Base-by-base conservation (phyloP, 2,113 vertebrate genomes). In the Zosterops japonicus region DNA sequence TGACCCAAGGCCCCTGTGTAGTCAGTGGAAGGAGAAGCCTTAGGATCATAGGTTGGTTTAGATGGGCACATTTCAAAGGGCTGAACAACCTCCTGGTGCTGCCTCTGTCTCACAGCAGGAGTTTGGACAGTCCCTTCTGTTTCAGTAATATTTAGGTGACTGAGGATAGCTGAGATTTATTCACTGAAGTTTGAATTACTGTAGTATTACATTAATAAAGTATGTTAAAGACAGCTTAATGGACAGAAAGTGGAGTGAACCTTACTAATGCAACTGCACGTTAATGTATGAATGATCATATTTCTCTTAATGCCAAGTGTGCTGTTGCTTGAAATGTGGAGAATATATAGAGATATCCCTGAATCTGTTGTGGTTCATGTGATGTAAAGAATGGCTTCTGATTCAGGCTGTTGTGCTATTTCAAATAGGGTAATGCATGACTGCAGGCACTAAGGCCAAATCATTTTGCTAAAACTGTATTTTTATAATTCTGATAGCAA, bases 11-110 rank as follows among this genome's bases (percentile, higher is more conserved):
- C 12, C 25, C 27, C 46, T 25, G 12, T n/a, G 55, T 33, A 44
- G 65, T n/a, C 70, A 57, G 8, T 36, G 82, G n/a, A 36, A 82
- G 41, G 61, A 44, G 49, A 47, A 93, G 36, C 31, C 44, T 65
- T 0, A 44, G 78, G 46, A 18, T 71, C 56, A 3, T 25, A 23
- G 0, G 0, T 61, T 14, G 2, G 10, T 42, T 89, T 68, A 59
- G 49, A 60, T 35, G 61, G 47, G 12, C 8, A 3, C 21, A 84
- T 89, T 47, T 14, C 47, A 83, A 8, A 12, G 41, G 60, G 24
- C 22, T 69, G 52, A 64, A 7, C 60, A 69, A 42, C 33, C 57
- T 57, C 20, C 35, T 74, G 50, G 46, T 60, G 27, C 2, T 88
- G 72, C 65, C 44, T 77, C 68, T 93, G 25, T 15, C 33, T 84